These are phyloP conservation scores for Phenacoccus solenopsis DNA, from an alignment of 1,140 invertebrate genomes.

Conservation along the genomic window DNA sequence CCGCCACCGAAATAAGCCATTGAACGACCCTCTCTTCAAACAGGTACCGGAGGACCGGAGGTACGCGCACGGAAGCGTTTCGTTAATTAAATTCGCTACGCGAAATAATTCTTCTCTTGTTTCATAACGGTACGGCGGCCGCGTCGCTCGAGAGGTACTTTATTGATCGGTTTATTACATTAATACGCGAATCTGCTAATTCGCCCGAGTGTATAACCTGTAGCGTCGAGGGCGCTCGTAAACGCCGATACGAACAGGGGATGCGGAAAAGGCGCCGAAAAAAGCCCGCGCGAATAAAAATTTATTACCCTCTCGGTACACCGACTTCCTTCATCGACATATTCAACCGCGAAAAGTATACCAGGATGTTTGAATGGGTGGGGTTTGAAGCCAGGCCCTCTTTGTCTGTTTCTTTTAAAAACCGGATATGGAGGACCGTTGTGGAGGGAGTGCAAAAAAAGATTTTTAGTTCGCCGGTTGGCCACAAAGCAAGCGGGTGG, in stretches of 20 bases:
- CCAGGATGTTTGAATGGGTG: constrained; percentile 6
- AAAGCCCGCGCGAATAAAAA: background rate
- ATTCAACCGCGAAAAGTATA: constrained; percentile 14
- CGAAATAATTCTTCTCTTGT: too few species aligned
- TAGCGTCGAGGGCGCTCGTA: background rate
- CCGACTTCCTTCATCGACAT: constrained; percentile 8
- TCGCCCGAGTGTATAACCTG: background rate
- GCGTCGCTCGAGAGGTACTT: background rate
- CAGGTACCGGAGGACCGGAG: too few species aligned
- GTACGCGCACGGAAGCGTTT: too few species aligned
- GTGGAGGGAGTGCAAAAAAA: constrained; percentile 23
- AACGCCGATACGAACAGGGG: background rate
- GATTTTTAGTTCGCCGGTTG: constrained; percentile 28
- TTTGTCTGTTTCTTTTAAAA: constrained; percentile 23
- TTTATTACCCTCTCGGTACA: constrained; percentile 8
- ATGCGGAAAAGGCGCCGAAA: background rate
- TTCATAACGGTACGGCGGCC: background rate
- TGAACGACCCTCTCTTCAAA: too few species aligned
- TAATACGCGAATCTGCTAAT: background rate
- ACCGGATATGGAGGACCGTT: constrained; percentile 22
- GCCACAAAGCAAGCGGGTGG: constrained; percentile 27
- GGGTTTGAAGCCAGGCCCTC: constrained; percentile 20
- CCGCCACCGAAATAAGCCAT: too few species aligned
- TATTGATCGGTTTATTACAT: background rate
- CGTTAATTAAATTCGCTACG: too few species aligned